Conservation (phyloP, 2,113 vertebrate species). For the Phaetusa simplex region DNA sequence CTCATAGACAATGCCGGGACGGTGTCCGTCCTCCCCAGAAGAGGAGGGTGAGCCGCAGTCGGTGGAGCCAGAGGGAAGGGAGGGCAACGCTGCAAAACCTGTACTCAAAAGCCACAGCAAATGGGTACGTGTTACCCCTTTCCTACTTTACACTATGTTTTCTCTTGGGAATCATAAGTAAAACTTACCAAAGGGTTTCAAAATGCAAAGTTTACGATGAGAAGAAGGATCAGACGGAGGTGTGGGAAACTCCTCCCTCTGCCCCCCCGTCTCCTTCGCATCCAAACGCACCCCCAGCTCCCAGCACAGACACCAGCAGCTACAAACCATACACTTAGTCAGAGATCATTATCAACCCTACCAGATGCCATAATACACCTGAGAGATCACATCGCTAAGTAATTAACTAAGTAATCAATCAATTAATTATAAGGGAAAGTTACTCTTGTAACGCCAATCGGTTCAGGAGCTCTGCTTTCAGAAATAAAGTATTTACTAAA, state of each 20-base stretch:
- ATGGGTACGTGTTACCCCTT: not conserved
- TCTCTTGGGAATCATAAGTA: not conserved
- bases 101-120: not conserved
- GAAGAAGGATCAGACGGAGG: accelerated
- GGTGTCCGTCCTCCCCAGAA: not conserved
- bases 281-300: not conserved
- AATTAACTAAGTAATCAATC: constrained; percentile 64
- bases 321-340: not conserved
- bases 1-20: accelerated
- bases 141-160: not conserved
- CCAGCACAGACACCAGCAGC: not conserved
- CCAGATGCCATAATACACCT: not conserved
- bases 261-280: not conserved
- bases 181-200: not conserved
- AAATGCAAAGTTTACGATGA: not conserved
- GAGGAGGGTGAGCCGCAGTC: not conserved
- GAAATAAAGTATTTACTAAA: constrained; percentile 16
- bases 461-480: constrained; percentile 48
- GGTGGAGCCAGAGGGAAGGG: not conserved
- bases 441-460: constrained; percentile 33
- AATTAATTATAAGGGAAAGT: constrained; percentile 68
- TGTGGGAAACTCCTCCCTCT: not conserved
- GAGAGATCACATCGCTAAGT: not conserved
- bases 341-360: not conserved
- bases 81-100: not conserved